A percentile compares a stretch with the other conserved stretches of the same genome.
phyloP scores from a whole-genome alignment of 2,797 vertebrate genomes.

The Choloepus didactylus region DNA sequence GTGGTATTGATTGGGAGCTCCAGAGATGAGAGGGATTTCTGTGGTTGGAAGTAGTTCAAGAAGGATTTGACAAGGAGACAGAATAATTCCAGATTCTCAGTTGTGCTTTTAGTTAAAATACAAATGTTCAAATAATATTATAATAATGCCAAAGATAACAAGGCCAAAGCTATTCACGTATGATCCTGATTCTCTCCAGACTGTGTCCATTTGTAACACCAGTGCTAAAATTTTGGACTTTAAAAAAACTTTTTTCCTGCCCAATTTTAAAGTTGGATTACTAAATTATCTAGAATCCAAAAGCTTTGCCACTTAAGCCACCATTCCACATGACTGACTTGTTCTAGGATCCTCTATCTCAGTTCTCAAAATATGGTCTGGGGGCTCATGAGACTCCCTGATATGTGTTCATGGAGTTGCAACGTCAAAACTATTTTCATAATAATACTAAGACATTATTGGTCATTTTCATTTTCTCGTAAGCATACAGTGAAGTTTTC shows the following conservation, averaged over 20 bases:
- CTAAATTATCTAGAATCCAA: neutral
- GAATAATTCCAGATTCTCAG: neutral
- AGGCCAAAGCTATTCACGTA: neutral
- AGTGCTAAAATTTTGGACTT: neutral
- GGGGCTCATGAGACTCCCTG: neutral
- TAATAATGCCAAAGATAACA: neutral
- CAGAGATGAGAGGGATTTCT: neutral
- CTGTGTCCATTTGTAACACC: neutral
- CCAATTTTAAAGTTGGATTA: neutral
- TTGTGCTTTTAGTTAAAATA: slow-evolving; percentile 2
- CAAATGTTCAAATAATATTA: neutral
- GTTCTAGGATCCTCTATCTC: neutral
- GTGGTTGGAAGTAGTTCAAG: neutral
- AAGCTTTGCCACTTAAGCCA: neutral
- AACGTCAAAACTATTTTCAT: neutral
- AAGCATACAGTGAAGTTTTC: neutral
- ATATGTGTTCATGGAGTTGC: neutral
- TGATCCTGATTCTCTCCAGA: neutral
- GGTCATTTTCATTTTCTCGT: neutral
- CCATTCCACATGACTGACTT: neutral
- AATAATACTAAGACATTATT: neutral
- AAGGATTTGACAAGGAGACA: neutral
- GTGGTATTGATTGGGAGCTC: neutral
- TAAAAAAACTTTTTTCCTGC: neutral
- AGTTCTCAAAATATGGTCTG: neutral